A percentile compares a stretch with the other conserved stretches of the same genome.
phyloP scores from a whole-genome alignment of 2,888 invertebrate genomes.

The Diachrysia chrysitis region DNA sequence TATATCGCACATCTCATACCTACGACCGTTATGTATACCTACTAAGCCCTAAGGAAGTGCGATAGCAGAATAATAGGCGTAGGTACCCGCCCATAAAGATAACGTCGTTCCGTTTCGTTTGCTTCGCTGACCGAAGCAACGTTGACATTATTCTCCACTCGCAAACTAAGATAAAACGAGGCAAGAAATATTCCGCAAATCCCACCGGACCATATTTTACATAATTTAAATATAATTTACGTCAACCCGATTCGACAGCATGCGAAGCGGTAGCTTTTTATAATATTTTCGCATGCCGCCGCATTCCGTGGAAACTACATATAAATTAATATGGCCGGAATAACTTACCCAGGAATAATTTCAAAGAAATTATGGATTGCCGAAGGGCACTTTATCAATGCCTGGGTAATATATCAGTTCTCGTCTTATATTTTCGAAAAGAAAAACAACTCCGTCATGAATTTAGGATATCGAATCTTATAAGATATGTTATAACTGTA shows the following conservation, averaged over 20 bases:
- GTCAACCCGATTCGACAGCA: constrained; percentile 43
- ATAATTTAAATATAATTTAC: constrained; percentile 52
- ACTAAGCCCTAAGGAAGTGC: constrained; percentile 58
- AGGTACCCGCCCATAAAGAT: constrained; percentile 67
- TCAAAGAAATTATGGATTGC: constrained; percentile 72
- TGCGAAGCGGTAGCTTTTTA: constrained; percentile 40
- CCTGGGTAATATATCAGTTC: constrained; percentile 69
- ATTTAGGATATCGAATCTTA: constrained; percentile 56
- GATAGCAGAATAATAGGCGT: constrained; percentile 66
- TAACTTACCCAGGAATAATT: constrained; percentile 68
- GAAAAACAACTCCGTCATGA: constrained; percentile 68
- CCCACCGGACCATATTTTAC: constrained; percentile 44
- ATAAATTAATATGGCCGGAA: constrained; percentile 66
- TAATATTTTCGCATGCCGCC: constrained; percentile 5
- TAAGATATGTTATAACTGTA: constrained; percentile 22
- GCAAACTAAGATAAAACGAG: constrained; percentile 54
- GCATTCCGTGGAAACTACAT: constrained; percentile 54
- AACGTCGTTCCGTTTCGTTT: constrained; percentile 61
- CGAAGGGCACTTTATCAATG: constrained; percentile 75
- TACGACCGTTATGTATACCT: constrained; percentile 40
- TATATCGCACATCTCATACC: constrained; percentile 55
- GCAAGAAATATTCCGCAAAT: constrained; percentile 47
- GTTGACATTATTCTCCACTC: constrained; percentile 61
- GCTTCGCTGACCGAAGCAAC: constrained; percentile 62
- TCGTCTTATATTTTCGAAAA: constrained; percentile 59